Percentiles rank a stretch among this genome's conserved stretches.
Conservation (phyloP, 2,797 vertebrate species). For the Sphenopsis melanotis region DNA sequence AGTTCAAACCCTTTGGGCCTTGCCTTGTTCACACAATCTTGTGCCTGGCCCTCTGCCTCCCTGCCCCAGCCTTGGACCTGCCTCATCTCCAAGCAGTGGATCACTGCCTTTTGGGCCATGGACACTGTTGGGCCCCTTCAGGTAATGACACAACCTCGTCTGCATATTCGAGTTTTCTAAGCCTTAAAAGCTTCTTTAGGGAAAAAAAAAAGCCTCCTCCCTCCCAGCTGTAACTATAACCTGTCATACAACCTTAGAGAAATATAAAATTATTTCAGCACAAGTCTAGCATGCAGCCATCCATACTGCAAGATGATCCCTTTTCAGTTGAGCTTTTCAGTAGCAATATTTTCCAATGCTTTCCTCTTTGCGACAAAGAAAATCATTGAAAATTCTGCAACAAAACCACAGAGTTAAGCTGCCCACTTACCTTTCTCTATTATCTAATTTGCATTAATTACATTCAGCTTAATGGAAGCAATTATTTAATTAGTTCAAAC, state of each 20-base stretch:
- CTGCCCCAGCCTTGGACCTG: not conserved
- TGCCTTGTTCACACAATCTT: not conserved
- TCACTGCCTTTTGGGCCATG: not conserved
- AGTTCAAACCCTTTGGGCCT: not conserved
- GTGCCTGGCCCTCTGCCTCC: not conserved
- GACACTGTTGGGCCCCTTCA: not conserved
- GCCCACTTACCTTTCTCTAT: not conserved
- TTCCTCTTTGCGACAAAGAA: not conserved
- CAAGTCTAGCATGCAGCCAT: not conserved
- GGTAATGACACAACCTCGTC: not conserved
- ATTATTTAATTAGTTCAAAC: constrained; percentile 31
- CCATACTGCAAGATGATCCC: not conserved
- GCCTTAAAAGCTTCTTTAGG: not conserved
- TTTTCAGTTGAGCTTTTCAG: not conserved
- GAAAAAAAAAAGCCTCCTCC: not conserved
- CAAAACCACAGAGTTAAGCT: not conserved
- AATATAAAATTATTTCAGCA: not conserved
- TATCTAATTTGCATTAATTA: constrained; percentile 12
- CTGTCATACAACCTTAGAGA: not conserved
- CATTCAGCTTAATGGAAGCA: not conserved
- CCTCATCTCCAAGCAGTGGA: not conserved
- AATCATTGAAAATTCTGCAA: not conserved
- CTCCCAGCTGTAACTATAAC: not conserved
- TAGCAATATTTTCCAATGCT: not conserved
- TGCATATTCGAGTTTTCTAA: not conserved